A percentile compares a stretch with the other conserved stretches of the same genome.
Conservation (phyloP, 2,113 vertebrate species). For the Anguilla rostrata region DNA sequence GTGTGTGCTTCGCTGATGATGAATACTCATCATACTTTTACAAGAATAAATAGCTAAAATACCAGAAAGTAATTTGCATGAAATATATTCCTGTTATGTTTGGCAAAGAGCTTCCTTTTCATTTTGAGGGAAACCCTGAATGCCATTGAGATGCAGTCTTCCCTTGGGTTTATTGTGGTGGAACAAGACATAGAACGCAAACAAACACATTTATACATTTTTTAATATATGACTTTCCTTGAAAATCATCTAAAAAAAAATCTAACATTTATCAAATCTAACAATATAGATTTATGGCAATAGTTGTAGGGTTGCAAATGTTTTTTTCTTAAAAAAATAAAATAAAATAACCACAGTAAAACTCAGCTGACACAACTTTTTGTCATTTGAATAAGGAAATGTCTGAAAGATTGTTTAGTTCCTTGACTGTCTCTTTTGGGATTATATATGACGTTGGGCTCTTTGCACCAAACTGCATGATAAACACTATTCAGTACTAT, state of each 20-base stretch:
- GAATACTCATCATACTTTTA: constrained; percentile 28
- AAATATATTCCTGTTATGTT: constrained; percentile 21
- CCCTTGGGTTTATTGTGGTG: neutral
- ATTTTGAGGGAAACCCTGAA: constrained; percentile 19
- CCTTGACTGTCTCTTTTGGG: too few relatives aligned
- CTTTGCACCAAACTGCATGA: neutral
- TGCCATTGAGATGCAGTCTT: neutral
- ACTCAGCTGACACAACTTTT: too few relatives aligned
- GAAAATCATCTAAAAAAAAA: too few relatives aligned
- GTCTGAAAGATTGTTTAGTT: too few relatives aligned
- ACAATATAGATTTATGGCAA: too few relatives aligned
- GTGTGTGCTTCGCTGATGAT: constrained; percentile 25
- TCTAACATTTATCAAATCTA: too few relatives aligned
- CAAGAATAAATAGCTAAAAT: constrained; percentile 21
- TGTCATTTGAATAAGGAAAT: too few relatives aligned
- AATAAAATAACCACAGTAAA: too few relatives aligned
- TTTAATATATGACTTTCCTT: neutral
- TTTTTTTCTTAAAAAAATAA: too few relatives aligned
- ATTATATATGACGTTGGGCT: too few relatives aligned
- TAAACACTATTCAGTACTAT: neutral
- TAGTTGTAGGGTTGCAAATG: too few relatives aligned
- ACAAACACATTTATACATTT: too few relatives aligned
- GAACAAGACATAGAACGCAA: neutral
- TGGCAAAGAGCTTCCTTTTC: constrained; percentile 21
- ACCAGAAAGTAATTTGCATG: constrained; percentile 22